phyloP scores from a whole-genome alignment of 2,888 invertebrate genomes.

The Anagyrus pseudococci region DNA sequence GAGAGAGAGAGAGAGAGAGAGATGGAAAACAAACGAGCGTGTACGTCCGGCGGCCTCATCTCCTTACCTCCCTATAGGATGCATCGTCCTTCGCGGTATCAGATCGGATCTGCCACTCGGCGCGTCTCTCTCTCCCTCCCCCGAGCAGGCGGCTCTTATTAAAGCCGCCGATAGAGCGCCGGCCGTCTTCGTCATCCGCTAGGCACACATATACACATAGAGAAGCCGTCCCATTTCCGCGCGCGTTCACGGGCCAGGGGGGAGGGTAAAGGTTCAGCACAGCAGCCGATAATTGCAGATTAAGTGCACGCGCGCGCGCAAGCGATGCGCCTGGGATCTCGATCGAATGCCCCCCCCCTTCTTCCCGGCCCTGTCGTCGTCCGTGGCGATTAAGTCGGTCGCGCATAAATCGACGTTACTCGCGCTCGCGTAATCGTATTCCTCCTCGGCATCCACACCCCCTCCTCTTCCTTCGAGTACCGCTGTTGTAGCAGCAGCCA shows the following conservation, averaged over 20 bases:
- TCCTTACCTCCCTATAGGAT: neutral
- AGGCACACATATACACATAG: too few species aligned
- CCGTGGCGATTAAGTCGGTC: constrained; percentile 13
- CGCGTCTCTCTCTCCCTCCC: neutral
- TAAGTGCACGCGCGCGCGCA: neutral
- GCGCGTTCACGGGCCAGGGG: neutral
- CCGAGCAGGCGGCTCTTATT: neutral
- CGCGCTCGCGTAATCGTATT: constrained; percentile 4
- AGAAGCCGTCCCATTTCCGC: constrained; percentile 11
- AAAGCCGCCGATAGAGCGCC: neutral
- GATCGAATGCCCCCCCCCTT: neutral
- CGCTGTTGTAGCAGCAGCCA: constrained; percentile 1
- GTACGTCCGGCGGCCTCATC: neutral
- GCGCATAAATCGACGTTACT: constrained; percentile 19
- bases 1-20: too few species aligned
- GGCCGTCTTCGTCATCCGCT: neutral
- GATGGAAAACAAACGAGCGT: too few species aligned
- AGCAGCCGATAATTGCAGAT: constrained; percentile 2
- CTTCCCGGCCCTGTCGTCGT: neutral
- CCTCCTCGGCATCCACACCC: neutral
- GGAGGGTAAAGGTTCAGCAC: neutral
- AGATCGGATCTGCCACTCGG: neutral
- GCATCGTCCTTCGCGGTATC: neutral
- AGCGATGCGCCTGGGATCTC: constrained; percentile 6
- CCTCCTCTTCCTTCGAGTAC: neutral